Conservation (phyloP, 2,797 vertebrate genomes). For the Rhyacichthys aspro region DNA sequence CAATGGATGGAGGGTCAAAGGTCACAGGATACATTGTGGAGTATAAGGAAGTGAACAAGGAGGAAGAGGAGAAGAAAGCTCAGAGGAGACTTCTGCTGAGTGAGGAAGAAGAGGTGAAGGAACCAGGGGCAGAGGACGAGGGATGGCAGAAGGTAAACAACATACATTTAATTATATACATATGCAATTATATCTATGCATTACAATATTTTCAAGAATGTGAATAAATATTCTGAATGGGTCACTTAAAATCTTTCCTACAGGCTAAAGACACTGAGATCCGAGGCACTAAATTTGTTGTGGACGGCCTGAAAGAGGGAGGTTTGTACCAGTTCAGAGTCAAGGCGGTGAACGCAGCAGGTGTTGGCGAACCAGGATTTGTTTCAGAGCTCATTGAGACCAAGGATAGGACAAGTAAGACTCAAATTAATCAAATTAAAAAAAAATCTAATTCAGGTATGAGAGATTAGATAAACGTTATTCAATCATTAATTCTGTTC, state of each 20-base stretch:
- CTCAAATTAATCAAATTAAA: background rate
- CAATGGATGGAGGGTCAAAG: conserved; percentile 93
- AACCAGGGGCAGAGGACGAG: conserved; percentile 76
- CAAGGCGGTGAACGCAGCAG: conserved; percentile 91
- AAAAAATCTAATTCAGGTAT: background rate
- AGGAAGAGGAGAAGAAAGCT: conserved; percentile 72
- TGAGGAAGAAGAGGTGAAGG: conserved; percentile 63
- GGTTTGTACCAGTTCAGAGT: conserved; percentile 95
- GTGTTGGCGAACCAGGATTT: conserved; percentile 91
- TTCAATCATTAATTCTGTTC: background rate
- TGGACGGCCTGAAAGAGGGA: conserved; percentile 91
- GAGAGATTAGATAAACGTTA: background rate
- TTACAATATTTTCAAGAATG: background rate
- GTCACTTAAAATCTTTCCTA: conserved; percentile 3
- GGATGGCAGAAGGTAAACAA: conserved; percentile 90
- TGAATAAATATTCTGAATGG: background rate
- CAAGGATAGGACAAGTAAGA: conserved; percentile 96
- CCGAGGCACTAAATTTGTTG: conserved; percentile 95
- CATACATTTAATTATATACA: background rate
- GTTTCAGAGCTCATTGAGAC: conserved; percentile 92
- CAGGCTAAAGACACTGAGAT: conserved; percentile 97
- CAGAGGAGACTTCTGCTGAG: conserved; percentile 66
- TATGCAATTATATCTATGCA: too few species aligned
- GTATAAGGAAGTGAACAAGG: conserved; percentile 89
- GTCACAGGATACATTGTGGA: conserved; percentile 96